Percentiles rank a stretch among this genome's conserved stretches.
phyloP scores from a whole-genome alignment of 2,797 vertebrate genomes.

The Clangula hyemalis region DNA sequence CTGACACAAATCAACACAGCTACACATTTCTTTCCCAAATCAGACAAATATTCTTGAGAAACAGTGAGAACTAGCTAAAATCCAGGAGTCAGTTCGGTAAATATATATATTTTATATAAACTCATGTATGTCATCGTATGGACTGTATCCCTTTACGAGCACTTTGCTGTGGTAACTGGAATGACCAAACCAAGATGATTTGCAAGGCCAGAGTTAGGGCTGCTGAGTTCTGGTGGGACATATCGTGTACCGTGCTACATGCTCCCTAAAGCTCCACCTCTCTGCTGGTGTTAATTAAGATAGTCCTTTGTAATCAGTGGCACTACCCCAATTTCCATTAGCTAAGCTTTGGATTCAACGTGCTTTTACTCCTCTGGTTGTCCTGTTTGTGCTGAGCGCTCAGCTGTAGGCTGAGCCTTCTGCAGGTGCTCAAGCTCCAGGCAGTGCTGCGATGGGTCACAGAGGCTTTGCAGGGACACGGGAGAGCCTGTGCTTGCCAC shows the following conservation, averaged over 20 bases:
- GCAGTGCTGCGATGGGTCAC: background rate
- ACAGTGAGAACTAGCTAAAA: slow-evolving; percentile 39
- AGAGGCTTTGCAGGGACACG: rapidly evolving
- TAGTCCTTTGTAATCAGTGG: slow-evolving; percentile 38
- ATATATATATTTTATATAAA: background rate
- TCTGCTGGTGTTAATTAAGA: slow-evolving; percentile 29
- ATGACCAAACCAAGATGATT: background rate
- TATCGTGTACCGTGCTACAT: background rate
- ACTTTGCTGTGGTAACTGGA: background rate
- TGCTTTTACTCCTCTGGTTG: background rate
- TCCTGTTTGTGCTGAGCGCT: background rate
- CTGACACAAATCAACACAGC: slow-evolving; percentile 39
- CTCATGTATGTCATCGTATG: background rate
- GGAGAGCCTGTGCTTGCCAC: rapidly evolving
- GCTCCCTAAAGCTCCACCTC: background rate
- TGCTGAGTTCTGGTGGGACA: background rate
- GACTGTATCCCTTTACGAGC: background rate
- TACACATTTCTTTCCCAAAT: background rate
- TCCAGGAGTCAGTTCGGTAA: slow-evolving; percentile 4
- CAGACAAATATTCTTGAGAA: slow-evolving; percentile 33
- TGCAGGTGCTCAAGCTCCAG: background rate
- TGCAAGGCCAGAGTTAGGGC: slow-evolving; percentile 13
- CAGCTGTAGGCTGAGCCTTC: background rate
- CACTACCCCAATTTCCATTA: background rate
- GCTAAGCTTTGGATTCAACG: slow-evolving; percentile 6